Conservation (phyloP, 2,888 invertebrate genomes). For the Caenorhabditis japonica region DNA sequence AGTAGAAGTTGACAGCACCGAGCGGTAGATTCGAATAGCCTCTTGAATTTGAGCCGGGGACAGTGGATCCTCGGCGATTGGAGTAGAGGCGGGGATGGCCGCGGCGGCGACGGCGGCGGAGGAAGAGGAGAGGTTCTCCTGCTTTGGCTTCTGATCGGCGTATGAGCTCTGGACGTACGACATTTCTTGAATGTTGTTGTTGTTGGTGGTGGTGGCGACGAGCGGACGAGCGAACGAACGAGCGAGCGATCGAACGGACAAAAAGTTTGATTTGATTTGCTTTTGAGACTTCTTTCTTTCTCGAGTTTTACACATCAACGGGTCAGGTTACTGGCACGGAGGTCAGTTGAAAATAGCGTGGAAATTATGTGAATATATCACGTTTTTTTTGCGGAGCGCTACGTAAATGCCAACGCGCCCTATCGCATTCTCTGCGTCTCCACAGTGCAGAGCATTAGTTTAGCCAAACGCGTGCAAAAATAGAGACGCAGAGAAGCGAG, state of each 20-base stretch:
- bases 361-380: no score
- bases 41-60: slow-evolving; percentile 49
- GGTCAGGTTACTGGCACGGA: no score
- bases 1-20: slow-evolving; percentile 39
- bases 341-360: no score
- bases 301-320: no score
- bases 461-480: no score
- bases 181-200: slow-evolving; percentile 23
- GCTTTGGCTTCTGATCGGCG: slow-evolving; percentile 34
- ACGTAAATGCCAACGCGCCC: no score
- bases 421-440: no score
- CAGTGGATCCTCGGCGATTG: slow-evolving; percentile 39
- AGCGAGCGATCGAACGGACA: neutral
- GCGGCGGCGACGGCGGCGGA: slow-evolving; percentile 4
- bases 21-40: slow-evolving; percentile 47
- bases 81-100: slow-evolving; percentile 30
- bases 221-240: neutral
- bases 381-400: no score
- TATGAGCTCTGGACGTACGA: slow-evolving; percentile 46
- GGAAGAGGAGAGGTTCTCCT: neutral
- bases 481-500: no score
- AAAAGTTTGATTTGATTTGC: slow-evolving; percentile 1
- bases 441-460: no score
- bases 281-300: no score
- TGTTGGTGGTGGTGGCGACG: slow-evolving; percentile 8